phyloP scores from a whole-genome alignment of 2,797 vertebrate species.

The Trichosurus vulpecula region DNA sequence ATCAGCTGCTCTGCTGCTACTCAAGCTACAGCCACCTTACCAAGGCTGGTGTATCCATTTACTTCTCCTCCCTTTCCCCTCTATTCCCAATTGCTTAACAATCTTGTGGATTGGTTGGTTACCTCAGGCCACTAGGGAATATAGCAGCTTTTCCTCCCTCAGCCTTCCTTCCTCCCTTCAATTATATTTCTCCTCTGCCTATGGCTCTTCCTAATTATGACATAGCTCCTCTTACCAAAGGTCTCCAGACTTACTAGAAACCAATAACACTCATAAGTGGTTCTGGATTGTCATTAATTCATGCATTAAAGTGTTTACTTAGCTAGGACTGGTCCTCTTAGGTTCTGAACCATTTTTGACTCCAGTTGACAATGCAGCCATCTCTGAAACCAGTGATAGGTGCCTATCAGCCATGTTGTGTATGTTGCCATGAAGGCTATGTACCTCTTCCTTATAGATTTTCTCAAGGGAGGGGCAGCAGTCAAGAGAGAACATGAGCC shows the following conservation, averaged over 20 bases:
- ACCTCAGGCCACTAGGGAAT: background rate
- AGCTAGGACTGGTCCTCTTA: background rate
- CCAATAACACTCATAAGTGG: background rate
- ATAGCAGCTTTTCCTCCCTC: no score
- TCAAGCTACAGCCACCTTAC: background rate
- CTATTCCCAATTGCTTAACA: background rate
- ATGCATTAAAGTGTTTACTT: background rate
- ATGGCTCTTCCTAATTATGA: background rate
- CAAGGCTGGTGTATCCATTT: background rate
- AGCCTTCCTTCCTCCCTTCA: no score
- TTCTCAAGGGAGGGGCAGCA: background rate
- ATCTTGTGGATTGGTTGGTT: background rate
- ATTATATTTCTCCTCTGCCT: background rate
- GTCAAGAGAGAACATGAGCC: background rate
- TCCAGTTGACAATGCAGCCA: background rate
- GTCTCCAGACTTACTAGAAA: background rate
- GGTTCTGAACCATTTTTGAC: background rate
- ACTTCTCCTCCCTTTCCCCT: background rate
- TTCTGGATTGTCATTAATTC: background rate
- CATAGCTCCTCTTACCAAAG: background rate
- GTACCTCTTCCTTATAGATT: background rate
- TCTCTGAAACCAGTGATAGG: background rate
- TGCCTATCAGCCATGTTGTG: background rate
- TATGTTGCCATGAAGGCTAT: background rate
- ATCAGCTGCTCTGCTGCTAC: background rate